phyloP scores from a whole-genome alignment of 2,113 vertebrate species.

The Pedionomus torquatus region DNA sequence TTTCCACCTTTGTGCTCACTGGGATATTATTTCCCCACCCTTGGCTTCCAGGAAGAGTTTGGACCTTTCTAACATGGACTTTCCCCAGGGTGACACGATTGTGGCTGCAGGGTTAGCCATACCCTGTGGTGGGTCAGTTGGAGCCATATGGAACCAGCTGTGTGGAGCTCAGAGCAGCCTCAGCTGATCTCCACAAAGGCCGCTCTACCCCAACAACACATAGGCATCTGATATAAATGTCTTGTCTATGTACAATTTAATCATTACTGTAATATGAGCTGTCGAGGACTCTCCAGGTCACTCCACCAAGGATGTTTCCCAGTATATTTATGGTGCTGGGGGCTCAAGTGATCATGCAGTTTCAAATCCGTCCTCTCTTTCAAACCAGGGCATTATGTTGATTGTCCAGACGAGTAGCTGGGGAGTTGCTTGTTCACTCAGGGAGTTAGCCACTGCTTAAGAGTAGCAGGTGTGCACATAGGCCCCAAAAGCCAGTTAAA shows the following conservation, averaged over 20 bases:
- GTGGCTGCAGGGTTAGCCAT: rapidly evolving
- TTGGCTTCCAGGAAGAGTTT: rapidly evolving
- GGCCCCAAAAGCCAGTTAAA: not conserved
- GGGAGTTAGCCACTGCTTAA: not conserved
- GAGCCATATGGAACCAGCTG: rapidly evolving
- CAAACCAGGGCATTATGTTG: not conserved
- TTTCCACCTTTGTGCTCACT: rapidly evolving
- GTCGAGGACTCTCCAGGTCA: not conserved
- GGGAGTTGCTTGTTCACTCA: not conserved
- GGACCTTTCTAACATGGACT: too few species aligned
- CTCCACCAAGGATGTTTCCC: not conserved
- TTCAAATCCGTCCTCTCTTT: not conserved
- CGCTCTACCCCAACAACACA: rapidly evolving
- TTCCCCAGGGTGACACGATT: rapidly evolving
- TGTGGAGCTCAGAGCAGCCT: rapidly evolving
- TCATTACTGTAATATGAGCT: rapidly evolving
- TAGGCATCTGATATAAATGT: not conserved
- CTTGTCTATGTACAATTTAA: not conserved
- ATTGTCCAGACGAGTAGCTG: not conserved
- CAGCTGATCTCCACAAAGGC: rapidly evolving
- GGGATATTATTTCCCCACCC: too few species aligned
- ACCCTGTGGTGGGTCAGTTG: rapidly evolving
- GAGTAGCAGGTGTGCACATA: not conserved
- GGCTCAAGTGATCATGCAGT: rapidly evolving
- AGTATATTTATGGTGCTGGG: not conserved